These are phyloP conservation scores for Falco berigora DNA, from an alignment of 2,797 vertebrate genomes.

Conservation along the genomic window DNA sequence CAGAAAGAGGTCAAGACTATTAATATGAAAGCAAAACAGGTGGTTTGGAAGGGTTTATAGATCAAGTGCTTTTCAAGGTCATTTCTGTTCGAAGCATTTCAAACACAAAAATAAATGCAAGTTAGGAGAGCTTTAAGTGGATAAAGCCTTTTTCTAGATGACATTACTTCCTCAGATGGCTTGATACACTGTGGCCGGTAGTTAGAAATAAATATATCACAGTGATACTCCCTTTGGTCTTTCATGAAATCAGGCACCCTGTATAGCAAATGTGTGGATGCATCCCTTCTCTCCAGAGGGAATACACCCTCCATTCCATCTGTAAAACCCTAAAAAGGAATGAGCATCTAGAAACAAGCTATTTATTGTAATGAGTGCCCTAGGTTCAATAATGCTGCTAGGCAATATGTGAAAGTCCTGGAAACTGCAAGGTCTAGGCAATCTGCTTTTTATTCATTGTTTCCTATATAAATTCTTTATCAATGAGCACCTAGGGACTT, in stretches of 20 bases:
- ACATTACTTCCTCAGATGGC: background rate
- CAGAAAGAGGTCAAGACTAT: background rate
- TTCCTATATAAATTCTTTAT: background rate
- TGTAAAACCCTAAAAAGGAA: background rate
- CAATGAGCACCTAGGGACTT: background rate
- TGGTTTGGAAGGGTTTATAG: background rate
- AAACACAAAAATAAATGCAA: background rate
- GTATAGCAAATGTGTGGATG: background rate
- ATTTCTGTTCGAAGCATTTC: background rate
- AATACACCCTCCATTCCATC: background rate
- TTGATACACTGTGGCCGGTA: background rate
- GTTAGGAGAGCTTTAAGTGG: background rate
- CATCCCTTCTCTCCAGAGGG: background rate
- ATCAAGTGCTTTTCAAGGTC: background rate
- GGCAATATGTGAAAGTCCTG: background rate
- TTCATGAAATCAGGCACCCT: background rate
- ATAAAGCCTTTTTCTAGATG: background rate
- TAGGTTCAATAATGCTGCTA: background rate
- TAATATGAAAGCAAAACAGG: background rate
- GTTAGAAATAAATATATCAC: background rate
- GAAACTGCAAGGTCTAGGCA: background rate
- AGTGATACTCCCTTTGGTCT: background rate
- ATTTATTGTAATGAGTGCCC: background rate
- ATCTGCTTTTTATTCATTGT: background rate
- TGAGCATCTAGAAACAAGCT: background rate